Percentiles rank a stretch among this genome's conserved stretches.
Conservation (phyloP, 1,140 invertebrate species). For the Drosophila takahashii region DNA sequence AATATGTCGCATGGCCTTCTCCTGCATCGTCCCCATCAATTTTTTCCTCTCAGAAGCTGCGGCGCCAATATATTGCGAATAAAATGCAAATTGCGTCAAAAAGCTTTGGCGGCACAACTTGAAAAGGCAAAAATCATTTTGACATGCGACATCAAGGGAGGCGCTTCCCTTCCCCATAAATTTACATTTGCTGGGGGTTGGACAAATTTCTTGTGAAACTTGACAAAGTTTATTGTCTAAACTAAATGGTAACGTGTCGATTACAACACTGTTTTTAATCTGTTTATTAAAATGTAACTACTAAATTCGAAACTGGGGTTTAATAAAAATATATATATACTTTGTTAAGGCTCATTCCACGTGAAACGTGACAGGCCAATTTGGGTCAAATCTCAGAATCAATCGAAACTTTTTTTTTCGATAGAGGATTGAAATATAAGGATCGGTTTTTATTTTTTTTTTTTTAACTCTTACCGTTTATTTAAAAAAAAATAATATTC, state of each 20-base stretch:
- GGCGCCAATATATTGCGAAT: slow-evolving; percentile 51
- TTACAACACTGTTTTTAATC: too few relatives aligned
- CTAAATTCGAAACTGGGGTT: too few relatives aligned
- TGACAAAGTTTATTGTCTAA: slow-evolving; percentile 24
- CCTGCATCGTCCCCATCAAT: slow-evolving; percentile 6
- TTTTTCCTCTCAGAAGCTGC: slow-evolving; percentile 55
- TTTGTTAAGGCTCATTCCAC: too few relatives aligned
- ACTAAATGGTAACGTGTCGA: slow-evolving; percentile 6
- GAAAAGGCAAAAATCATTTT: slow-evolving; percentile 67
- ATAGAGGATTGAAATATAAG: too few relatives aligned
- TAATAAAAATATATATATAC: too few relatives aligned
- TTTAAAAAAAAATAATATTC: too few relatives aligned
- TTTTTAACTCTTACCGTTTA: too few relatives aligned
- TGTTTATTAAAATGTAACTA: too few relatives aligned
- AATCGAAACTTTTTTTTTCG: too few relatives aligned
- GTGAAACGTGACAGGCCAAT: too few relatives aligned
- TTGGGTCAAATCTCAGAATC: too few relatives aligned
- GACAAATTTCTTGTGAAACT: slow-evolving; percentile 38
- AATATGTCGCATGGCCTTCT: slow-evolving; percentile 52
- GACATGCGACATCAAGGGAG: slow-evolving; percentile 69
- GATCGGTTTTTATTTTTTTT: too few relatives aligned
- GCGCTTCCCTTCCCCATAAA: slow-evolving; percentile 16
- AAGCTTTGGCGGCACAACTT: slow-evolving; percentile 68
- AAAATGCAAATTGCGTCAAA: slow-evolving; percentile 74
- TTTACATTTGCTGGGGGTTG: slow-evolving; percentile 25